Conservation (phyloP, 2,888 invertebrate species). For the Tachina grossa region DNA sequence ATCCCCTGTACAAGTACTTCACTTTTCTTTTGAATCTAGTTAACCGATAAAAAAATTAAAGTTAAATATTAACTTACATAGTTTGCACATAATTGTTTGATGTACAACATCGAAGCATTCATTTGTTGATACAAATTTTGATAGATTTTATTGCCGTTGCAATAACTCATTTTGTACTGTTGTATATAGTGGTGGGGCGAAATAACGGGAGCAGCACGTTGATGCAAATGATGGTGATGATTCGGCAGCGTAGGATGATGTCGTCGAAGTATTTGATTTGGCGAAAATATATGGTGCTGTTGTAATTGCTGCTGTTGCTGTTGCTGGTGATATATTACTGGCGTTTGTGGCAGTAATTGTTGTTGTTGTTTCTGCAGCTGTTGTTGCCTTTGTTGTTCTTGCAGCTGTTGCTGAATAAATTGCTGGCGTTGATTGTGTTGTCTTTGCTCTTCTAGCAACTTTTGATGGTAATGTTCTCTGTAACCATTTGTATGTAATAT, state of each 20-base stretch:
- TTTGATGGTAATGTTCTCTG: slow-evolving; percentile 71
- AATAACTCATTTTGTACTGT: slow-evolving; percentile 59
- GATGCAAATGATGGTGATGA: slow-evolving; percentile 76
- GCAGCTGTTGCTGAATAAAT: slow-evolving; percentile 34
- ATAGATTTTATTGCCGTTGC: slow-evolving; percentile 52
- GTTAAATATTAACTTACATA: slow-evolving; percentile 71
- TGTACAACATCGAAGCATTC: slow-evolving; percentile 53
- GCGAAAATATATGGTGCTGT: slow-evolving; percentile 53
- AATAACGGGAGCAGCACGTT: slow-evolving; percentile 72
- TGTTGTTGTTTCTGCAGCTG: slow-evolving; percentile 2
- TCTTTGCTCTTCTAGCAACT: slow-evolving; percentile 67
- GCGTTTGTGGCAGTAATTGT: background rate
- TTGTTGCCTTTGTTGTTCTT: slow-evolving; percentile 5
- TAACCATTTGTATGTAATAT: slow-evolving; percentile 70
- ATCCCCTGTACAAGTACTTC: background rate
- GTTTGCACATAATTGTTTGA: slow-evolving; percentile 41
- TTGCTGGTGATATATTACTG: background rate
- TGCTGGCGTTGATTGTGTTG: slow-evolving; percentile 57
- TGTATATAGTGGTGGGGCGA: slow-evolving; percentile 22
- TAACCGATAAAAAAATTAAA: background rate
- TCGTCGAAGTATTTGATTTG: slow-evolving; percentile 20
- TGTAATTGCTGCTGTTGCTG: slow-evolving; percentile 50
- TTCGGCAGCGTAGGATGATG: slow-evolving; percentile 48
- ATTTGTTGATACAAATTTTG: slow-evolving; percentile 59
- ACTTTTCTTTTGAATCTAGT: background rate